Evolutionary conservation across 2,797 vertebrate genomes (phyloP), one percentile per base, ranked within the genome.

Genomic region (Scolopax rusticola): DNA sequence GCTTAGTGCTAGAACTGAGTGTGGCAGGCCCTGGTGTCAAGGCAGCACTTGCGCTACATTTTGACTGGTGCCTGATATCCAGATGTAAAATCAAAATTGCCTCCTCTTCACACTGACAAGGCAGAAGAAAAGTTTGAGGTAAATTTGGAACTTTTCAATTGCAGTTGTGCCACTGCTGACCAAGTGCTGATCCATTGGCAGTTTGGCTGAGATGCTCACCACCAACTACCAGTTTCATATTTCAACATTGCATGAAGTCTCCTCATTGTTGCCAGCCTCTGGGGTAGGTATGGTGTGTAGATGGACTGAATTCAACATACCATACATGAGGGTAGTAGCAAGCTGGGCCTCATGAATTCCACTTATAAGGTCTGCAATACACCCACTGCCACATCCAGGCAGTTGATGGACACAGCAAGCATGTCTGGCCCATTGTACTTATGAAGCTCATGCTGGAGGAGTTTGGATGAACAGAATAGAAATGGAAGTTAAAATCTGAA

Each of bases 201-300:
- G 28, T 1, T 2, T 2, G 20, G 16, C 43, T 32, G 59, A 54
- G 48, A 3, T 7, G 30, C 19, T 80, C 27, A 43, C 7, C 23
- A 12, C 8, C 28, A 40, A 23, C 64, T 23, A 20, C 14, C 51
- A 0, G 0, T 16, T 70, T 25, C 48, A 17, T 0, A 0, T 56
- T 38, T 36, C 30, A 33, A 1, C 4, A 24, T 11, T 65, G 15
- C 18, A 25, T 11, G 63, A 59, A 65, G 23, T 18, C 9, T 0
- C 4, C 40, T 28, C 32, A 4, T 17, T 69, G 30, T 25, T 57
- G 28, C 0, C 24, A 1, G 10, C 48, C 1, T 1, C 18, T 4
- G 4, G 15, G 5, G 8, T 14, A 63, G 54, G 28, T 69, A 32
- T 51, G 36, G 19, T 9, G 13, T 51, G 47, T 20, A 60, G 17